Conservation (phyloP, 30 jellyfish, hydroid and myxozoan species). For the Cassiopea xamachana region DNA sequence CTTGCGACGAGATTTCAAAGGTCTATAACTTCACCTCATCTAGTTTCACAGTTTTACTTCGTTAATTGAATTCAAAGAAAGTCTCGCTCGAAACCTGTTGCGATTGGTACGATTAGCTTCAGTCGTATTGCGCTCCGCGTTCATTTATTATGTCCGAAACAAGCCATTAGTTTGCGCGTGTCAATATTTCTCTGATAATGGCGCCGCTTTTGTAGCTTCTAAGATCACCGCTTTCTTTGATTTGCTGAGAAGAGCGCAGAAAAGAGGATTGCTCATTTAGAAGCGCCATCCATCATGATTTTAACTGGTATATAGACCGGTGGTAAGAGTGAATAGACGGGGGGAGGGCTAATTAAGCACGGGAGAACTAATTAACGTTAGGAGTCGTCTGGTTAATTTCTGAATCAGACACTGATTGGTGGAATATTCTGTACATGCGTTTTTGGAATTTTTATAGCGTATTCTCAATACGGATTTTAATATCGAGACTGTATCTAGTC, state of each 20-base stretch:
- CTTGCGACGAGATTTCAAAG: not conserved
- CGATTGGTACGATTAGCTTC: slow-evolving; percentile 6
- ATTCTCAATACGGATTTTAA: too few species aligned
- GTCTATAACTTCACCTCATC: not conserved
- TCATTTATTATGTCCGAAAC: slow-evolving; percentile 47
- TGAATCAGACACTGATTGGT: not conserved
- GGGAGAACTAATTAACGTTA: not conserved
- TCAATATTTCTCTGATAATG: slow-evolving; percentile 28
- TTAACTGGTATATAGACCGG: slow-evolving; percentile 29
- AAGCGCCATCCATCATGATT: slow-evolving; percentile 31
- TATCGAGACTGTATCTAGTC: too few species aligned
- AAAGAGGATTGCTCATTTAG: slow-evolving; percentile 19
- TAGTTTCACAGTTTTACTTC: slow-evolving; percentile 1
- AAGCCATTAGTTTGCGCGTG: slow-evolving; percentile 21
- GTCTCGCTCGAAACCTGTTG: slow-evolving; percentile 43
- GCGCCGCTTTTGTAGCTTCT: slow-evolving; percentile 38
- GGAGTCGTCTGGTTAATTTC: not conserved
- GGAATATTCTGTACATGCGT: not conserved
- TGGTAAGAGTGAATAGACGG: slow-evolving; percentile 9
- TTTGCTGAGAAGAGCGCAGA: slow-evolving; percentile 12
- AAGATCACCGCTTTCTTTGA: slow-evolving; percentile 43
- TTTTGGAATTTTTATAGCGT: not conserved
- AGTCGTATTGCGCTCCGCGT: not conserved
- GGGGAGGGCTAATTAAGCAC: slow-evolving; percentile 1
- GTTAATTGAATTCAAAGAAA: slow-evolving; percentile 11